Evolutionary conservation across 2,888 invertebrate genomes (phyloP).

Genomic region (Limenitis camilla): DNA sequence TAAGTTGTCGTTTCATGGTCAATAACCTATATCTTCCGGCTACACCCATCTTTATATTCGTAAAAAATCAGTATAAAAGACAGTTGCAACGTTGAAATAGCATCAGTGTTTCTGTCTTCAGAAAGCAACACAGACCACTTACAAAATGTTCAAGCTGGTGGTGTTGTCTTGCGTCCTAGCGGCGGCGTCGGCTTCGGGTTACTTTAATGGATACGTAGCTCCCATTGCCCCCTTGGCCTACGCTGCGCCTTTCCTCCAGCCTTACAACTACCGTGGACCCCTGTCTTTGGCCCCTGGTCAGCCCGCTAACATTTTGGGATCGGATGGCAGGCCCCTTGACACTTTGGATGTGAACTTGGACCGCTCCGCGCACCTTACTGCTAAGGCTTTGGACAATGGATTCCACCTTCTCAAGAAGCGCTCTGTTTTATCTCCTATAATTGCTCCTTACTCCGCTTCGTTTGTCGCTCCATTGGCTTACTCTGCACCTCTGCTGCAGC

Average conservation of each 20-base stretch:
- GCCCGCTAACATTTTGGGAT: slow-evolving; percentile 58
- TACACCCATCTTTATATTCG: slow-evolving; percentile 37
- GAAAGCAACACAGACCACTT: slow-evolving; percentile 62
- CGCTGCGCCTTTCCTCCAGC: slow-evolving; percentile 34
- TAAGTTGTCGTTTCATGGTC: slow-evolving; percentile 55
- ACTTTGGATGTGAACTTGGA: slow-evolving; percentile 64
- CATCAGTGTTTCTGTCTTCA: slow-evolving; percentile 53
- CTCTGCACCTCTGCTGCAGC: slow-evolving; percentile 36
- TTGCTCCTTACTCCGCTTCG: slow-evolving; percentile 35
- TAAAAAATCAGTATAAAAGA: slow-evolving; percentile 48
- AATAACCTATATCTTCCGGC: slow-evolving; percentile 41
- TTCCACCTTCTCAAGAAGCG: slow-evolving; percentile 48
- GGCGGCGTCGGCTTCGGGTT: slow-evolving; percentile 65
- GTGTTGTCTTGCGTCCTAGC: slow-evolving; percentile 77
- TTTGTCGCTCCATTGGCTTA: slow-evolving; percentile 39
- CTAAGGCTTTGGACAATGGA: slow-evolving; percentile 49
- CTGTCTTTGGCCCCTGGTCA: slow-evolving; percentile 61
- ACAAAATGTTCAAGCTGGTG: slow-evolving; percentile 72
- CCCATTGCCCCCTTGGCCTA: slow-evolving; percentile 36
- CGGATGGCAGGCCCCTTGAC: slow-evolving; percentile 63
- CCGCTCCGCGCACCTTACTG: slow-evolving; percentile 58
- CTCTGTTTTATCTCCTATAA: slow-evolving; percentile 28
- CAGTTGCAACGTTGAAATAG: slow-evolving; percentile 27
- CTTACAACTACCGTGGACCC: slow-evolving; percentile 54
- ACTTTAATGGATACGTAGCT: slow-evolving; percentile 71